phyloP scores from a whole-genome alignment of 2,113 vertebrate genomes.

The Chaetorhynchus papuensis region DNA sequence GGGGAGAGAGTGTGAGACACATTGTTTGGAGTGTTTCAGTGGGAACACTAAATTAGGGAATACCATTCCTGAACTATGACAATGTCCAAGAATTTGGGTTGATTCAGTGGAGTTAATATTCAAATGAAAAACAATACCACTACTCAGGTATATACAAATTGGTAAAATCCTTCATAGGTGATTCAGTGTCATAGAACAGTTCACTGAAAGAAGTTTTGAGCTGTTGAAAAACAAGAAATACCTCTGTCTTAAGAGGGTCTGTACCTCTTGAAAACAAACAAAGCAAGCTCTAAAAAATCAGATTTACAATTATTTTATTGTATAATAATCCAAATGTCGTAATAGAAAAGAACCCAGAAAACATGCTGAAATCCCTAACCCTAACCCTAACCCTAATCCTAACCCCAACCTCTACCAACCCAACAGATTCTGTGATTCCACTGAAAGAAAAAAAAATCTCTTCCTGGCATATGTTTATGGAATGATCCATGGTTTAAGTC shows the following conservation, averaged over 20 bases:
- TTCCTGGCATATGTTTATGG: not conserved
- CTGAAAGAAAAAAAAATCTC: not conserved
- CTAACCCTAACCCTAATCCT: too few relatives aligned
- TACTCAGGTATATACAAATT: not conserved
- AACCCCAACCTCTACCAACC: not conserved
- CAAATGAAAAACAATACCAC: not conserved
- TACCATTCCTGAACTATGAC: not conserved
- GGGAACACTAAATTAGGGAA: not conserved
- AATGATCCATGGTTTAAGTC: not conserved
- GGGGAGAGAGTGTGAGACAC: fast-evolving
- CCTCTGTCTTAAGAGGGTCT: not conserved
- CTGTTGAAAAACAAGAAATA: not conserved
- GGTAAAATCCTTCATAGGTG: not conserved
- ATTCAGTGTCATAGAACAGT: not conserved
- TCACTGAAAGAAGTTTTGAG: not conserved
- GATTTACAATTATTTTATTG: not conserved
- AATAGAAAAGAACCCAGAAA: not conserved
- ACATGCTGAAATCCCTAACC: too few relatives aligned
- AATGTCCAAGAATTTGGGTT: not conserved
- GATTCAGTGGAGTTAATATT: not conserved
- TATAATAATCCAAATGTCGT: not conserved
- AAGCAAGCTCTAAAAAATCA: not conserved
- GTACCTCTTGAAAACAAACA: not conserved
- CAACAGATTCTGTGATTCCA: not conserved
- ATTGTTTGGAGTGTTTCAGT: not conserved